Evolutionary conservation across 2,113 vertebrate species (phyloP), one percentile per base, ranked within the genome.

Genomic region (Ophiodon elongatus): DNA sequence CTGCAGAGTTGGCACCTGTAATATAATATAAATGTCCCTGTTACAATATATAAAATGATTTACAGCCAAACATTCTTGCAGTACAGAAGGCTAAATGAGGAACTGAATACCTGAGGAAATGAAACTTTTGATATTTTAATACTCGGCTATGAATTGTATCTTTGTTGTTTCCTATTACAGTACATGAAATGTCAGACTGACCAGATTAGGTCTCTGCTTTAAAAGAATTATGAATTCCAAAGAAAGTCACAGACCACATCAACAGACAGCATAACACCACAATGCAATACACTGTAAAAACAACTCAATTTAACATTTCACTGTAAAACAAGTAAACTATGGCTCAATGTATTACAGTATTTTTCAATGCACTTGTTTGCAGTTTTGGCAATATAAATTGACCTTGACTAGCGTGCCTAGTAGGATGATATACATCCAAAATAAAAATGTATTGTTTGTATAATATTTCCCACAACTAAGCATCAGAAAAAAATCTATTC

Each of bases 181-280:
- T 70, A 60, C 50, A 66, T 41, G 13, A 19, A 33, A 47, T 82
- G 81, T 86, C 84, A 83, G 15, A 71, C 45, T 79, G 54, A 83
- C 82, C 75, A 35, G 62, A 82, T 85, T n/a, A 39, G 31, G 29
- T 27, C 35, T 52, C 39, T 57, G 41, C 23, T 81, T 67, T 57
- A 39, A 76, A 73, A 33, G 66, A 60, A 71, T 27, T 6, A 21
- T 56, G 23, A 23, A 21, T 56, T n/a, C n/a, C 52, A 25, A 56
- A 56, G 52, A 43, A 43, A 56, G 52, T 56, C n/a, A 21, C 17
- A 50, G 3, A 45, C 43, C 4, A 17, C 31, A n/a, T 37, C 8
- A 54, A 39, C 21, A n/a, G 8, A 37, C 8, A 11, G 64, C 23
- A 66, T 35, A 4, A 41, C 29, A 41, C 37, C 45, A 10, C 8